Evolutionary conservation across 2,888 invertebrate species (phyloP), one percentile per base, ranked within the genome.

Genomic region (Graphium colonna): DNA sequence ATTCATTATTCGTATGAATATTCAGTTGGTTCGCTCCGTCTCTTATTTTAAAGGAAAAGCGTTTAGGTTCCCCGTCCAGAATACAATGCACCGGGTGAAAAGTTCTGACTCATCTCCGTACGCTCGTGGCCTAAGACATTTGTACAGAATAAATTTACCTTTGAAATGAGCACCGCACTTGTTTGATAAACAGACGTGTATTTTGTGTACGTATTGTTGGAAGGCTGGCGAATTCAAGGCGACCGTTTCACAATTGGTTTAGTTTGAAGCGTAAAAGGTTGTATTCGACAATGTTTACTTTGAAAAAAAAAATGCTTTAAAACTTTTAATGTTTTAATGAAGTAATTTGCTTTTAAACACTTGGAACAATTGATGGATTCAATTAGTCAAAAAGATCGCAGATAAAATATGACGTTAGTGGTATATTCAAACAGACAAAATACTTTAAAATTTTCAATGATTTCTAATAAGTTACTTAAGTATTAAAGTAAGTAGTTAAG

Each of bases 81-180:
- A 85, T 82, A 82, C 78, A 85, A 86, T 82, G 72, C 60, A 61
- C 61, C 59, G 61, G 64, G 82, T 79, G 82, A 80, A 85, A 85
- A 83, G 84, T 79, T 82, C 72, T 83, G 84, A 86, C 82, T 85
- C 87, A 86, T 83, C 80, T 77, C 65, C 71, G 62, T 61, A 49
- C 69, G 67, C 67, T 64, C 66, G 71, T 65, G 71, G 70, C 61
- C 65, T 62, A 53, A 66, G 67, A 70, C 77, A 79, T 75, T 83
- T 81, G 82, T 78, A 76, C 72, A 70, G 84, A 82, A 84, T 84
- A 82, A 73, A 82, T 83, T 79, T 79, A 78, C 71, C 75, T 80
- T 74, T 65, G 43, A 69, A 79, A 73, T 71, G 68, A 73, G 69
- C 64, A 68, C 70, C 64, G 67, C 66, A 67, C 64, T 67, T 65